Evolutionary conservation across 2,113 vertebrate species (phyloP).

Genomic region (Siphamia tubifer): DNA sequence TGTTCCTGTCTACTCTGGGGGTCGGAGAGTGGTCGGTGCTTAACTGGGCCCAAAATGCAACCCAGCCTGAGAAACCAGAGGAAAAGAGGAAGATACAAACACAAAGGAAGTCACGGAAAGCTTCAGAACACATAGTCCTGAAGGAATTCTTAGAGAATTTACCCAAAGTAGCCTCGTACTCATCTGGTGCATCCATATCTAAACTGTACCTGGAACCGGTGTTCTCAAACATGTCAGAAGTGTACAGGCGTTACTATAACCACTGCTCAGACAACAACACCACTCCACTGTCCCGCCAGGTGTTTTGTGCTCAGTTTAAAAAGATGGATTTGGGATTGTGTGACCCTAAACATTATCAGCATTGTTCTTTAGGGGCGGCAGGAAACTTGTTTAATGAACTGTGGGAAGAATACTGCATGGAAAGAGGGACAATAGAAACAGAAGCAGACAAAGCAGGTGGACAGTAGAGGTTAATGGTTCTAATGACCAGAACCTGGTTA

Average conservation of each 20-base stretch:
- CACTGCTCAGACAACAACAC: constrained; percentile 24
- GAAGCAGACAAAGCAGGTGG: background rate
- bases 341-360: constrained; percentile 14
- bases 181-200: background rate
- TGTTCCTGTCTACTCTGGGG: constrained; percentile 46
- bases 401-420: constrained; percentile 46
- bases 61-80: background rate
- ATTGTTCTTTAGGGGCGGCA: background rate
- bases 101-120: constrained; percentile 41
- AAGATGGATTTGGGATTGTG: constrained; percentile 42
- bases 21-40: constrained; percentile 45
- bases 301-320: constrained; percentile 50
- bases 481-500: too few species aligned
- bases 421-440: constrained; percentile 3
- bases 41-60: constrained; percentile 26
- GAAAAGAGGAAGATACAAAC: constrained; percentile 11
- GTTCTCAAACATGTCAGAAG: constrained; percentile 50
- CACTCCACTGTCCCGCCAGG: constrained; percentile 27
- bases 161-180: constrained; percentile 33
- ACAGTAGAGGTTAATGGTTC: too few species aligned
- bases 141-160: constrained; percentile 39
- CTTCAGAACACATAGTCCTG: constrained; percentile 25
- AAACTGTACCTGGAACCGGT: constrained; percentile 43
- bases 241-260: constrained; percentile 42
- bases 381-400: constrained; percentile 37